phyloP scores from a whole-genome alignment of 2,888 invertebrate genomes.

The Protula sp. region DNA sequence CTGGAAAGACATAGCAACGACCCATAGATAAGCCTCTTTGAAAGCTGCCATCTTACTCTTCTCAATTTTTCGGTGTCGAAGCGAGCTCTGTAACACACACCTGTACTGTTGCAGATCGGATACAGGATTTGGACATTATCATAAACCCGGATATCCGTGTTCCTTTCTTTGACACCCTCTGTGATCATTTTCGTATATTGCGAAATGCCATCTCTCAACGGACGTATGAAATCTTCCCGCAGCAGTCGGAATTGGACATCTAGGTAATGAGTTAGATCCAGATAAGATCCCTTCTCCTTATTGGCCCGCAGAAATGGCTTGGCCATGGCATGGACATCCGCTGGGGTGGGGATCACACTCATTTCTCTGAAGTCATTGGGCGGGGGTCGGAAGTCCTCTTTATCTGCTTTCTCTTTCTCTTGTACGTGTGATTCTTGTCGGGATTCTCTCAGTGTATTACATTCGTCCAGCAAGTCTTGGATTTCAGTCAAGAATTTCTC shows the following conservation, averaged over 20 bases:
- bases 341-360: slow-evolving; percentile 42
- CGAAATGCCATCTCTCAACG: slow-evolving; percentile 66
- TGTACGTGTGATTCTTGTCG: no score
- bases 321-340: slow-evolving; percentile 40
- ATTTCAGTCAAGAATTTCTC: no score
- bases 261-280: slow-evolving; percentile 65
- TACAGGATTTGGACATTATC: slow-evolving; percentile 27
- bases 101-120: slow-evolving; percentile 25
- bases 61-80: slow-evolving; percentile 19
- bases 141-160: slow-evolving; percentile 30
- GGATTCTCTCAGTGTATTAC: no score
- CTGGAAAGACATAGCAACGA: slow-evolving; percentile 69
- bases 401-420: no score
- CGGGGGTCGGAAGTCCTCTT: slow-evolving; percentile 21
- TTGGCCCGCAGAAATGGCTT: slow-evolving; percentile 60
- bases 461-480: no score
- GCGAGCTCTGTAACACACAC: slow-evolving; percentile 24
- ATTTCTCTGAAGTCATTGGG: slow-evolving; percentile 55
- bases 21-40: slow-evolving; percentile 66
- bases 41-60: slow-evolving; percentile 52
- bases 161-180: background rate
- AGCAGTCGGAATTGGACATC: slow-evolving; percentile 73
- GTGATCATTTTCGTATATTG: slow-evolving; percentile 29
- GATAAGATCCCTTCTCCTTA: slow-evolving; percentile 62
- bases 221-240: slow-evolving; percentile 73